Percentiles rank a stretch among this genome's conserved stretches.
phyloP scores from a whole-genome alignment of 2,113 vertebrate species.

The Tapirus terrestris region DNA sequence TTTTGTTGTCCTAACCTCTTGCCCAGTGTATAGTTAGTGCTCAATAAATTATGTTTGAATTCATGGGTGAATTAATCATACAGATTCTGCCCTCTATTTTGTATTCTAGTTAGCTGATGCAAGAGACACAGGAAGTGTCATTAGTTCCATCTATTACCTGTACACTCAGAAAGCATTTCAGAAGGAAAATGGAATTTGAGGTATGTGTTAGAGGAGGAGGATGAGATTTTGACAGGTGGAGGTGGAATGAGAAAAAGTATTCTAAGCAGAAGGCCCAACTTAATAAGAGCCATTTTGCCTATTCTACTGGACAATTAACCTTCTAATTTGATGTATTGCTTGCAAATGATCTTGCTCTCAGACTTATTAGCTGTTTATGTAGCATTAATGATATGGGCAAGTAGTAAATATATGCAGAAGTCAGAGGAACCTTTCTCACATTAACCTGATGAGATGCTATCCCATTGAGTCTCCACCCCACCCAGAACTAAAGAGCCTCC shows the following conservation, averaged over 20 bases:
- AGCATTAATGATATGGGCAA: not conserved
- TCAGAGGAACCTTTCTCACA: not conserved
- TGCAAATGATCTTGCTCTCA: constrained; percentile 10
- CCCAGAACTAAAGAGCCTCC: not conserved
- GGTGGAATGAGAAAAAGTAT: not conserved
- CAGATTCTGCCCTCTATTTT: not conserved
- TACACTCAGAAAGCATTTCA: constrained; percentile 8
- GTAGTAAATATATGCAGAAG: not conserved
- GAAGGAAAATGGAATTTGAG: constrained; percentile 49
- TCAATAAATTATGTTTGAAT: not conserved
- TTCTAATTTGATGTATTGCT: not conserved
- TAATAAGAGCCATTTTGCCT: not conserved
- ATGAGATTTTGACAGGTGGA: constrained; percentile 9
- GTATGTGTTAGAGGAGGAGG: not conserved
- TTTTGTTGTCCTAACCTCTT: not conserved
- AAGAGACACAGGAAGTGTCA: not conserved
- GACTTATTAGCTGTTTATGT: not conserved
- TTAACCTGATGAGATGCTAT: not conserved
- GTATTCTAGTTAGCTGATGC: not conserved
- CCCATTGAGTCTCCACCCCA: not conserved
- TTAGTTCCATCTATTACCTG: not conserved
- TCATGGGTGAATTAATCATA: not conserved
- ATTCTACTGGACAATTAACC: not conserved
- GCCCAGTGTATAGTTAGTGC: not conserved
- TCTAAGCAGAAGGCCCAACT: not conserved